Percentiles rank a stretch among this genome's conserved stretches.
Evolutionary conservation across 1,140 invertebrate genomes (phyloP).

Genomic region (Drosophila guanche): DNA sequence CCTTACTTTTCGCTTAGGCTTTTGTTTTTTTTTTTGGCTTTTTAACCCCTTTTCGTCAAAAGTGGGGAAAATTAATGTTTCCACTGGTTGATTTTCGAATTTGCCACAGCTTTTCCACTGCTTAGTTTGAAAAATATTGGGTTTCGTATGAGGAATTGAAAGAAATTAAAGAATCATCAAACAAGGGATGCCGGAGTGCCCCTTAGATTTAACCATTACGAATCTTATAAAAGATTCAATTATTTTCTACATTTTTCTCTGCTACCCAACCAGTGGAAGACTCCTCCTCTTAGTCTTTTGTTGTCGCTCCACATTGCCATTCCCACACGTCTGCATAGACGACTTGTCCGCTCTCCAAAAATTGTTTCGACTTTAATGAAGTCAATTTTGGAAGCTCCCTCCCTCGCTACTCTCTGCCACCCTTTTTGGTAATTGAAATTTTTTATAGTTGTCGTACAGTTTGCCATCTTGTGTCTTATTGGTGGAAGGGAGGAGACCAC

Average conservation of each 20-base stretch:
- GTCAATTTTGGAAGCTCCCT: slow-evolving; percentile 59
- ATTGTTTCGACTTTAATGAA: slow-evolving; percentile 78
- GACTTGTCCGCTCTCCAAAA: slow-evolving; percentile 40
- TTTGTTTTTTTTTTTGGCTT: neutral
- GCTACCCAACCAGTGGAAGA: neutral
- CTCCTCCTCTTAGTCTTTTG: too few species aligned
- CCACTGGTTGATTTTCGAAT: slow-evolving; percentile 1
- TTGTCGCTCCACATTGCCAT: slow-evolving; percentile 11
- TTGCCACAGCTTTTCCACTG: too few species aligned
- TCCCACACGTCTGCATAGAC: slow-evolving; percentile 46
- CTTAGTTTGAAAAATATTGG: too few species aligned
- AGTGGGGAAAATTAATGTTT: slow-evolving; percentile 1
- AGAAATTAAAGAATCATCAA: too few species aligned
- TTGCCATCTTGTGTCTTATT: slow-evolving; percentile 33
- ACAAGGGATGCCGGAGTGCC: too few species aligned
- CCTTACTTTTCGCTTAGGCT: neutral
- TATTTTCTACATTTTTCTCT: too few species aligned
- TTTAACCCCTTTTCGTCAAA: neutral
- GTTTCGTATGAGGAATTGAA: too few species aligned
- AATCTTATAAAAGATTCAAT: too few species aligned
- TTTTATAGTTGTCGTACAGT: slow-evolving; percentile 74
- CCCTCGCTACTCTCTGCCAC: slow-evolving; percentile 1
- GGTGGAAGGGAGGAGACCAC: slow-evolving; percentile 6
- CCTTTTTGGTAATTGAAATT: slow-evolving; percentile 74
- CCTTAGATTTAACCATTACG: too few species aligned